Percentiles rank a stretch among this genome's conserved stretches.
Evolutionary conservation across 2,113 vertebrate species (phyloP).

Genomic region (Actenoides lindsayi): DNA sequence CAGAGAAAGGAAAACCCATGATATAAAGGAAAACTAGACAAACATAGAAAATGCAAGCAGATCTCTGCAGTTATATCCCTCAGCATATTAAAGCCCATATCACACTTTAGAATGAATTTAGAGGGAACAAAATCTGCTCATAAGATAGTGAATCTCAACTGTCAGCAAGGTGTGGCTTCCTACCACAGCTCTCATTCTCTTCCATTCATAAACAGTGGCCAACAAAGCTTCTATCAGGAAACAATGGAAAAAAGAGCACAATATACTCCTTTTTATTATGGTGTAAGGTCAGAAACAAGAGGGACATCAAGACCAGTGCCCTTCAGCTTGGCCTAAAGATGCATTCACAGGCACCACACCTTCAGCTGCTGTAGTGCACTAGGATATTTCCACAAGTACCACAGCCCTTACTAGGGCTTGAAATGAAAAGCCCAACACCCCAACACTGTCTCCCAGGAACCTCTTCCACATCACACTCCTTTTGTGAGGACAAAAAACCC

Average conservation of each 20-base stretch:
- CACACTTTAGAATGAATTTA: not conserved
- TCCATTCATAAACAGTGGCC: not conserved
- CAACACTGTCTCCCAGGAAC: not conserved
- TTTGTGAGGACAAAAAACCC: not conserved
- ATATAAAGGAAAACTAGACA: not conserved
- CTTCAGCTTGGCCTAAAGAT: not conserved
- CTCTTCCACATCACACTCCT: not conserved
- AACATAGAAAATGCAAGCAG: not conserved
- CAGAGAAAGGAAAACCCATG: not conserved
- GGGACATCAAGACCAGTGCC: not conserved
- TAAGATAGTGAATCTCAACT: not conserved
- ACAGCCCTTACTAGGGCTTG: accelerated
- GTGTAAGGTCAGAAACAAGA: not conserved
- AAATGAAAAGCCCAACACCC: not conserved
- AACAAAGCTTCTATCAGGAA: not conserved
- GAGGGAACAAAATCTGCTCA: not conserved
- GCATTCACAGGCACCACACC: not conserved
- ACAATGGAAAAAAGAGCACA: not conserved
- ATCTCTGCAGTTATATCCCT: not conserved
- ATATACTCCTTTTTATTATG: not conserved
- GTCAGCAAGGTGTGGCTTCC: not conserved
- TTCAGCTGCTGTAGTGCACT: not conserved
- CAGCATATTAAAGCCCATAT: not conserved
- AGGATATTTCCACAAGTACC: not conserved
- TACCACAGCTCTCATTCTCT: not conserved